A percentile compares a stretch with the other conserved stretches of the same genome.
Conservation (phyloP, 92 coral and sea anemone species). For the Blastomussa wellsi region DNA sequence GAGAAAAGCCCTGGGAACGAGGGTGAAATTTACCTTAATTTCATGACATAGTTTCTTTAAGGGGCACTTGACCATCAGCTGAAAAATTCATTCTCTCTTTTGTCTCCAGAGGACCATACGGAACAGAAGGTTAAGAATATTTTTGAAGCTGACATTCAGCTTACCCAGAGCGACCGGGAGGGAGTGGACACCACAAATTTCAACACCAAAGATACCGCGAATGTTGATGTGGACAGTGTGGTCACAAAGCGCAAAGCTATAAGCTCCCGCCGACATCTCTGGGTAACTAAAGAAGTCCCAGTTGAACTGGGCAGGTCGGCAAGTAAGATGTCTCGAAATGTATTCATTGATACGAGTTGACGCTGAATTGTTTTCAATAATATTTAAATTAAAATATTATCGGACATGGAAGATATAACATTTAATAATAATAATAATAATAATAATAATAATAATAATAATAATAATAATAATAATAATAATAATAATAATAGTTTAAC, state of each 20-base stretch:
- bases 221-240: slow-evolving; percentile 60
- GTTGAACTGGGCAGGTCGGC: slow-evolving; percentile 43
- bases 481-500: no score
- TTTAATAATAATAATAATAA: no score
- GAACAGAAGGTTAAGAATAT: slow-evolving; percentile 25
- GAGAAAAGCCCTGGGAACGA: no score
- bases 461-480: no score
- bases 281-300: slow-evolving; percentile 66
- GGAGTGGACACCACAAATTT: slow-evolving; percentile 55
- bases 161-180: slow-evolving; percentile 49
- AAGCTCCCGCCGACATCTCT: slow-evolving; percentile 46
- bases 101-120: slow-evolving; percentile 13
- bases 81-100: neutral
- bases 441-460: no score
- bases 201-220: slow-evolving; percentile 49
- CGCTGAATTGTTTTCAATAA: no score
- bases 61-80: no score
- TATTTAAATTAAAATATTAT: no score
- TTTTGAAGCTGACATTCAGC: slow-evolving; percentile 74
- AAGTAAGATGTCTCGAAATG: slow-evolving; percentile 40
- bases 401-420: no score
- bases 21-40: no score
- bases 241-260: slow-evolving; percentile 62
- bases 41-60: no score
- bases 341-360: no score